phyloP scores from a whole-genome alignment of 2,888 invertebrate genomes.

The Cantharis lateralis region DNA sequence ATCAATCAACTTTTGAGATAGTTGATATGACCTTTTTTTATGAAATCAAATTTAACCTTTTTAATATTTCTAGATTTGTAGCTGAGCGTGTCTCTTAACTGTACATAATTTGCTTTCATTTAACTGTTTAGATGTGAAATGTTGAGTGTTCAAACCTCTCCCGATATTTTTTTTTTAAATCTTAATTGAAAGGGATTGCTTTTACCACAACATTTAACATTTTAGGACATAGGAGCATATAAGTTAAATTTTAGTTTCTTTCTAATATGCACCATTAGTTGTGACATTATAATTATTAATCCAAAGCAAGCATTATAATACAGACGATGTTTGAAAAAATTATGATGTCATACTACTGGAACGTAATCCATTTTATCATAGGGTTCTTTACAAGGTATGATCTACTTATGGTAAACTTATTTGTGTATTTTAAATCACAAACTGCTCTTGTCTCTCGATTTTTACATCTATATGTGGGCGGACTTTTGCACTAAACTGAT shows the following conservation, averaged over 20 bases:
- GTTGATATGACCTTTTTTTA: not conserved
- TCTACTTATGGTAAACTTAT: no score
- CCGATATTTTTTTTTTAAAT: not conserved
- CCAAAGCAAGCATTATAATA: no score
- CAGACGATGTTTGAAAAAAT: no score
- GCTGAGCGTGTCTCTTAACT: constrained; percentile 55
- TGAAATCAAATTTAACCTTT: not conserved
- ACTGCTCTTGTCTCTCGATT: no score
- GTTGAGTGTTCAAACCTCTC: not conserved
- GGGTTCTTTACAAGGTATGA: no score
- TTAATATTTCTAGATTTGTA: constrained; percentile 42
- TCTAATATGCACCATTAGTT: not conserved
- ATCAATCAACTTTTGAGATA: not conserved
- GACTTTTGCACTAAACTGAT: no score
- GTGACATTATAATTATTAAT: no score
- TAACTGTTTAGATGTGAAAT: not conserved
- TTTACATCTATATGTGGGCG: no score
- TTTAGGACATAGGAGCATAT: not conserved
- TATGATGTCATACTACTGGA: no score
- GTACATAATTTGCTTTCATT: constrained; percentile 41
- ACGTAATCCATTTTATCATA: no score
- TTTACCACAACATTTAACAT: not conserved
- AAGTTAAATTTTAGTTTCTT: not conserved
- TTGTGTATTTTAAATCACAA: no score
- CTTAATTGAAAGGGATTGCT: not conserved